These are phyloP conservation scores for Nomada ruficornis DNA, from an alignment of 2,888 invertebrate genomes.

Conservation along the genomic window DNA sequence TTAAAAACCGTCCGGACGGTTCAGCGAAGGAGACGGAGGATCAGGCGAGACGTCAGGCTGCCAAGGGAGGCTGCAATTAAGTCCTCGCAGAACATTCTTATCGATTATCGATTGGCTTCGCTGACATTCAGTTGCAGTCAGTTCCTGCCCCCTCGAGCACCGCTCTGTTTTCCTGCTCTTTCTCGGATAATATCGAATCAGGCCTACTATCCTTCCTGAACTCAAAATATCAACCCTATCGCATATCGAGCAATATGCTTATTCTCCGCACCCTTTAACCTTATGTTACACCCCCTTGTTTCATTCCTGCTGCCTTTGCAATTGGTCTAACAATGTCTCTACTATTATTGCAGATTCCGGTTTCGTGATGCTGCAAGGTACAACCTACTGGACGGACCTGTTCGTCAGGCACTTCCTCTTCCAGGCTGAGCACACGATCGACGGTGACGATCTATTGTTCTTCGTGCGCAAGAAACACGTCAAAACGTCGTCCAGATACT, in stretches of 20 bases:
- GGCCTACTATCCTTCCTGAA: neutral
- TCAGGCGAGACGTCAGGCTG: slow-evolving; percentile 13
- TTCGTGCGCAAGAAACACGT: slow-evolving; percentile 97
- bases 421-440: slow-evolving; percentile 94
- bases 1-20: neutral
- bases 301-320: neutral
- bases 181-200: slow-evolving; percentile 18
- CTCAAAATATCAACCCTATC: slow-evolving; percentile 1
- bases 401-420: slow-evolving; percentile 97
- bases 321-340: too few species aligned
- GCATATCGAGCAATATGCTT: neutral
- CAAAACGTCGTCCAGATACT: slow-evolving; percentile 93
- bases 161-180: slow-evolving; percentile 13
- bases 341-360: slow-evolving; percentile 89
- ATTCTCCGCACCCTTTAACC: neutral
- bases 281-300: neutral
- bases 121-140: slow-evolving; percentile 30
- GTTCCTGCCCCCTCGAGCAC: neutral
- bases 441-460: slow-evolving; percentile 97
- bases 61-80: slow-evolving; percentile 33
- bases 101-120: slow-evolving; percentile 57
- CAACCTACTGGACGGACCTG: slow-evolving; percentile 97
- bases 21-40: too few species aligned
- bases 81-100: slow-evolving; percentile 49
- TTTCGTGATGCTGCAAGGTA: slow-evolving; percentile 96